A percentile compares a stretch with the other conserved stretches of the same genome.
phyloP scores from a whole-genome alignment of 64 coral and sea anemone genomes.

The Astreopora myriophthalma region DNA sequence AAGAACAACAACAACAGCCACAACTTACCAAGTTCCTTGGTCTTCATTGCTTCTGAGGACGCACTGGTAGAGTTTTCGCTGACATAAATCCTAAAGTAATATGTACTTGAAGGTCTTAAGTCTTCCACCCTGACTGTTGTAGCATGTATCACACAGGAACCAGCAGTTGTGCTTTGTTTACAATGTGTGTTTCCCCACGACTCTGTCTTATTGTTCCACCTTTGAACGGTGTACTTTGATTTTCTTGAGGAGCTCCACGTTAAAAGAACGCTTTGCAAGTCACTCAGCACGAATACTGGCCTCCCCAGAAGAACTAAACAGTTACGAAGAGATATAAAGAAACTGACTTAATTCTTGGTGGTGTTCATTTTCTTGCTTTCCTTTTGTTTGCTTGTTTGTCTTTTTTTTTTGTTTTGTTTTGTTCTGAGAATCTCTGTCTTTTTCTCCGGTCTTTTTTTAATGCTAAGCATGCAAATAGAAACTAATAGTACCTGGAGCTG shows the following conservation, averaged over 20 bases:
- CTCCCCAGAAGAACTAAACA: neutral
- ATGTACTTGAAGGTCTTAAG: neutral
- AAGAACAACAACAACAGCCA: no score
- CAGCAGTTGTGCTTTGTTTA: neutral
- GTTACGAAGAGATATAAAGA: neutral
- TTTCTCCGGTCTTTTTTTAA: no score
- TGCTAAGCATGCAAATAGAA: no score
- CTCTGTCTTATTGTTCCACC: neutral
- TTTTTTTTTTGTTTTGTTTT: no score
- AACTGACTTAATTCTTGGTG: neutral
- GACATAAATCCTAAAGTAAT: conserved; percentile 9
- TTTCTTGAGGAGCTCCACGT: neutral
- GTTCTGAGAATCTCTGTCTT: no score
- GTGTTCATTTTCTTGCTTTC: no score
- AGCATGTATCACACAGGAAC: neutral
- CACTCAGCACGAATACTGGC: neutral
- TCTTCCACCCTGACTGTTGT: neutral
- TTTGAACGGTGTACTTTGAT: neutral
- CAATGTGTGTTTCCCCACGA: neutral
- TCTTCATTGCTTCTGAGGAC: neutral
- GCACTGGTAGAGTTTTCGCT: neutral
- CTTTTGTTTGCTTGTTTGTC: no score
- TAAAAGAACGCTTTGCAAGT: neutral
- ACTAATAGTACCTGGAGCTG: neutral
- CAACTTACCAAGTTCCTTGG: conserved; percentile 3